These are phyloP conservation scores for Siniperca chuatsi DNA, from an alignment of 2,113 vertebrate species.

Conservation along the genomic window DNA sequence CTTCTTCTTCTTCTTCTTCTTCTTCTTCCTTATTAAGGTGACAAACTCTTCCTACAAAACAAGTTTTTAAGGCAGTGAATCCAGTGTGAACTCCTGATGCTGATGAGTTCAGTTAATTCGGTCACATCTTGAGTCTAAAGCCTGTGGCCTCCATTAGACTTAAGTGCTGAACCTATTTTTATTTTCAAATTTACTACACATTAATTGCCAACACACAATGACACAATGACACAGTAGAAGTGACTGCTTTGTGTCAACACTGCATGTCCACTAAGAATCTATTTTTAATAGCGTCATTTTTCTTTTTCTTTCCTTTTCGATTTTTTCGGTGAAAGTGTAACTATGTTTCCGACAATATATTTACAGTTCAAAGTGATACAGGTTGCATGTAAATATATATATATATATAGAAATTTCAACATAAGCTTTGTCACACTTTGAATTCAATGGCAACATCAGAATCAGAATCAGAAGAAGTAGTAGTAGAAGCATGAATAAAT, in stretches of 20 bases:
- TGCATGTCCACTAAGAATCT: background rate
- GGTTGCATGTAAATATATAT: constrained; percentile 6
- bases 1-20: constrained; percentile 72
- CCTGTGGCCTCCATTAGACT: background rate
- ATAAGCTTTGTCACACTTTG: background rate
- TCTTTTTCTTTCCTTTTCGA: background rate
- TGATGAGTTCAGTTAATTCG: constrained; percentile 1
- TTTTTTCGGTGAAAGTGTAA: background rate
- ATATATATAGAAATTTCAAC: background rate
- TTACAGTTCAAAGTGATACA: background rate
- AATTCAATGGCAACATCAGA: background rate
- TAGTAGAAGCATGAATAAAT: too few species aligned
- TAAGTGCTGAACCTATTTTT: background rate
- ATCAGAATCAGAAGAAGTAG: too few species aligned
- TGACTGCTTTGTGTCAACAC: background rate
- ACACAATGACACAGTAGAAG: background rate
- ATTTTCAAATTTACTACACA: background rate
- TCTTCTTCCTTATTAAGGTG: constrained; percentile 80
- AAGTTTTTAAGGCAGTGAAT: constrained; percentile 26
- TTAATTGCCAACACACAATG: background rate
- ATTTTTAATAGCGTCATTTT: background rate
- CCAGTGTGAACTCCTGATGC: background rate
- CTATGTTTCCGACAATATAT: background rate
- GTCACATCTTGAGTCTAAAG: background rate
- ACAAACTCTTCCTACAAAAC: constrained; percentile 67